A percentile compares a stretch with the other conserved stretches of the same genome.
These are phyloP conservation scores for Drosophila erecta DNA, from an alignment of 1,140 invertebrate species.

Conservation along the genomic window DNA sequence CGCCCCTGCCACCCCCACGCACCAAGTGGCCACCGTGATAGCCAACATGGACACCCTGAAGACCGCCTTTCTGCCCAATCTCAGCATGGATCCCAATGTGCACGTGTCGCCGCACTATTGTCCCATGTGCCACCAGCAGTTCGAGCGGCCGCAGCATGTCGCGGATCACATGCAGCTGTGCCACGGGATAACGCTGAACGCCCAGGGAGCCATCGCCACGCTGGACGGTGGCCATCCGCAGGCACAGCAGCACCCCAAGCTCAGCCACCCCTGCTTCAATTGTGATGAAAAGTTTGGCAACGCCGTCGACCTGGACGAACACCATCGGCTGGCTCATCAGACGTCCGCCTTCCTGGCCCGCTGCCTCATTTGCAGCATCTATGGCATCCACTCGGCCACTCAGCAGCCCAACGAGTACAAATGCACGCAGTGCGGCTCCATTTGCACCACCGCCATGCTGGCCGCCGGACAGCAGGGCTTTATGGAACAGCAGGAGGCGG, in stretches of 20 bases:
- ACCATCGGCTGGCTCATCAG: slow-evolving; percentile 77
- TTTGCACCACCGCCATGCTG: slow-evolving; percentile 71
- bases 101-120: slow-evolving; percentile 68
- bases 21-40: slow-evolving; percentile 69
- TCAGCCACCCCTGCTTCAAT: slow-evolving; percentile 70
- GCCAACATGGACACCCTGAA: slow-evolving; percentile 79
- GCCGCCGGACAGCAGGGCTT: slow-evolving; percentile 73
- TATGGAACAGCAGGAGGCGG: slow-evolving; percentile 77
- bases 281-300: slow-evolving; percentile 82
- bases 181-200: slow-evolving; percentile 63
- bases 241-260: slow-evolving; percentile 58
- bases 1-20: slow-evolving; percentile 51
- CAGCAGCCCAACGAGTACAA: slow-evolving; percentile 82
- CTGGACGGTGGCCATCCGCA: slow-evolving; percentile 56
- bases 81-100: slow-evolving; percentile 79
- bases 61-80: slow-evolving; percentile 81
- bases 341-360: slow-evolving; percentile 76
- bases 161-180: slow-evolving; percentile 80
- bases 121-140: slow-evolving; percentile 80
- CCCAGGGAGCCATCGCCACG: slow-evolving; percentile 62
- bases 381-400: slow-evolving; percentile 72
- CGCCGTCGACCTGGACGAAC: slow-evolving; percentile 74
- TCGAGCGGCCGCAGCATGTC: slow-evolving; percentile 68
- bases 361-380: slow-evolving; percentile 75
- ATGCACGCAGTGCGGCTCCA: slow-evolving; percentile 74